These are phyloP conservation scores for Pseudomyrmex concolor DNA, from an alignment of 1,140 invertebrate genomes.

Conservation along the genomic window DNA sequence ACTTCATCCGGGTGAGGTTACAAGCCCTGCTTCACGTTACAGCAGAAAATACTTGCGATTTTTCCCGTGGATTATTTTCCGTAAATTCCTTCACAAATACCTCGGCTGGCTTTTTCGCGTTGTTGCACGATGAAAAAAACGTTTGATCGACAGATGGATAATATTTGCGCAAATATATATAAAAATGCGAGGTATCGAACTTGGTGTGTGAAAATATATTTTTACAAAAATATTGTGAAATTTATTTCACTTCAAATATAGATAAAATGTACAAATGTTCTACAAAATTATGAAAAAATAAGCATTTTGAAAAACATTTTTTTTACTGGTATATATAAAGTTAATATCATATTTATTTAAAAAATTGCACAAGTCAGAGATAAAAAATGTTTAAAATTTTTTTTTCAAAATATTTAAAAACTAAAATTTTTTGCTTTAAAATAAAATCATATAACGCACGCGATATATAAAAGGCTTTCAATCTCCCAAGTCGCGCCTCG, in stretches of 20 bases:
- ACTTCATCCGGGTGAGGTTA: conserved; percentile 32
- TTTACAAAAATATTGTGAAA: neutral
- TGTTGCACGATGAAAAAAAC: neutral
- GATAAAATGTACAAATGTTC: neutral
- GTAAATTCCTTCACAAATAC: conserved; percentile 67
- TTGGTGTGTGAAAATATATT: neutral
- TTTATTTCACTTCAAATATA: neutral
- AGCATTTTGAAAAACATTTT: neutral
- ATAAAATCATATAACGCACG: neutral
- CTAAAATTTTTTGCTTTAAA: too few relatives aligned
- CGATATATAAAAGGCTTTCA: neutral
- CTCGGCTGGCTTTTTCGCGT: conserved; percentile 58
- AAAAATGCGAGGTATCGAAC: neutral
- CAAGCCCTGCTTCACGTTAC: conserved; percentile 2
- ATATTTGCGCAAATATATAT: neutral
- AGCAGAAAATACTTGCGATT: conserved; percentile 40
- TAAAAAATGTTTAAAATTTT: neutral
- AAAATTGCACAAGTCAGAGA: too few relatives aligned
- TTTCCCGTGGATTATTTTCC: conserved; percentile 35
- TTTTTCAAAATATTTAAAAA: too few relatives aligned
- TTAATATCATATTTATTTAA: too few relatives aligned
- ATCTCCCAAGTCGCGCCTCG: neutral
- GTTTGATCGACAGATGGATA: neutral
- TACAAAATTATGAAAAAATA: neutral
- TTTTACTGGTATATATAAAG: neutral